Evolutionary conservation across 1,140 invertebrate genomes (phyloP), one percentile per base, ranked within the genome.

Genomic region (Drosophila pruinosa): DNA sequence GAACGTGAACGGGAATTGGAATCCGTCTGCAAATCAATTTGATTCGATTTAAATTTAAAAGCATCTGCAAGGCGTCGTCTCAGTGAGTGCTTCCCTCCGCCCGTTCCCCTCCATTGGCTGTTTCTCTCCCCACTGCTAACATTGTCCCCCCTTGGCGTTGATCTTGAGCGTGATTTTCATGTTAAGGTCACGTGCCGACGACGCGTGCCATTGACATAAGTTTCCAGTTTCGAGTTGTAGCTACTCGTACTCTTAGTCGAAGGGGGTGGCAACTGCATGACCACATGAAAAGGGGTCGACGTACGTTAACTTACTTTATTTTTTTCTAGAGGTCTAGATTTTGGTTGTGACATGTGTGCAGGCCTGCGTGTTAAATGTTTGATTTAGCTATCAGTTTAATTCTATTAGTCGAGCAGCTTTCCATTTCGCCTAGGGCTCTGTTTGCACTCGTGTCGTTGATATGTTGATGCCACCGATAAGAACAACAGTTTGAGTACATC

Each of bases 1-100:
- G 7, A 45, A 75, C 48, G 76, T 59, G 50, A 72, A 77, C 67
- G 78, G 41, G 61, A 47, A 74, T 71, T 65, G 52, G 39, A 34
- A 53, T 17, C 26, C 22, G 36, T 24, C 43, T 73, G 78, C 75
- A 88, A 88, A 88, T 88, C 82, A 88, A 88, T 88, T 88, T 88
- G 83, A 88, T 88, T 88, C 82, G 82, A 88, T 88, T 88, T 88
- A 88, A 89, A 88, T 86, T 86, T 86, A 86, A 86, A 85, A 86
- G 81, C 81, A 88, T 81, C 82, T 86, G 81, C 31, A 68, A 72
- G 38, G 45, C 52, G 45, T 54, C 72, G 67, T 52, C 65, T 45
- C 56, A 43, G 2, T 65, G 61, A 64, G 52, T 57, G 61, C 50
- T 8, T 48, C 43, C n/a, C 12, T 34, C 28, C 31, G 19, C 7